Evolutionary conservation across 2,888 invertebrate species (phyloP), one percentile per base, ranked within the genome.

Genomic region (Diaprepes abbreviatus): DNA sequence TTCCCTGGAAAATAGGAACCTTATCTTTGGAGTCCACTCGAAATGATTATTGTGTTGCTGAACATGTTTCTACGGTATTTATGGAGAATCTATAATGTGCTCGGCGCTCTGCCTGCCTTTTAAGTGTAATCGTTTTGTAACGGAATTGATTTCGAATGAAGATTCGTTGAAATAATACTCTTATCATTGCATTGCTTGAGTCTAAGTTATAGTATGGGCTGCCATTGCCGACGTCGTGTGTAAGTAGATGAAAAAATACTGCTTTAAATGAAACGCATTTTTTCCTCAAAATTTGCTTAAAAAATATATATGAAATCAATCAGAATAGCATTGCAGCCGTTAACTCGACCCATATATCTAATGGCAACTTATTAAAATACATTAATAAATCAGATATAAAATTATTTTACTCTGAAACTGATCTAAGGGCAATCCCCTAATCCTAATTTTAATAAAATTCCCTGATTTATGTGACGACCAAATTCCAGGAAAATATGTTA

Each of bases 51-150:
- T 64, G 57, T 58, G 69, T 69, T 69, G 50, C 57, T 48, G 64
- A 69, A 59, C 64, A 48, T 64, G 64, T 69, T 36, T 69, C 59
- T 21, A 64, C 33, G 33, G 58, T 69, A 69, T 69, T 69, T 69
- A 69, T 69, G 58, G 52, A 33, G 64, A 69, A 64, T 69, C 69
- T 69, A 69, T 69, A 69, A 57, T 57, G 55, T 40, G 50, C 58
- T 24, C 36, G 12, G 57, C 36, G 35, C 19, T 19, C 21, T 36
- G 48, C 35, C 38, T 55, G 62, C 67, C 67, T 67, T 67, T 67
- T 62, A 55, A 67, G 35, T 67, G 62, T 67, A 67, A 67, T 67
- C 67, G 67, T 67, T 67, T 62, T 62, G 67, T 67, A 62, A 60
- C 38, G 60, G 35, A 67, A 43, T 38, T 48, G 62, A 67, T 62